Conservation (phyloP, 2,888 invertebrate genomes). For the Oscheius myriophilus region DNA sequence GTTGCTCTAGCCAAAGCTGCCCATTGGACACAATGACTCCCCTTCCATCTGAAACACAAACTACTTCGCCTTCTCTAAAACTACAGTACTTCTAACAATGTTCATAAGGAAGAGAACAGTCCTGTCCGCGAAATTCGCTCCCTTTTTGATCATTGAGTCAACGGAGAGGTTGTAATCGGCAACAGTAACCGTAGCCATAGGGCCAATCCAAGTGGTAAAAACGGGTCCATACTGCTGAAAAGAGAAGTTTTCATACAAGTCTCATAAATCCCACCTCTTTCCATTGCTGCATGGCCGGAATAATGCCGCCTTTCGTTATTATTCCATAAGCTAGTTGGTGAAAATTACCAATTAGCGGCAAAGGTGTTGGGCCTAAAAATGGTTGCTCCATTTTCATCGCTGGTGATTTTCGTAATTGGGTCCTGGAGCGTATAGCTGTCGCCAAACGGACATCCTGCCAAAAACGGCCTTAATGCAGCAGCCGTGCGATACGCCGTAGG, state of each 20-base stretch:
- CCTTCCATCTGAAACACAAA: not conserved
- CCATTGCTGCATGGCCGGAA: conserved; percentile 28
- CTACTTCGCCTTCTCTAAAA: not conserved
- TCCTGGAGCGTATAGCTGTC: too few relatives aligned
- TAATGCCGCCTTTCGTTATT: conserved; percentile 25
- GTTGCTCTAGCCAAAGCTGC: conserved; percentile 13
- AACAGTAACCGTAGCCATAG: conserved; percentile 42
- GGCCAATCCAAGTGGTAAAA: conserved; percentile 47
- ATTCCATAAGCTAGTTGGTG: conserved; percentile 35
- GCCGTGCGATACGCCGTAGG: too few relatives aligned
- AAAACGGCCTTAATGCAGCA: too few relatives aligned
- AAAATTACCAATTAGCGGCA: conserved; percentile 44
- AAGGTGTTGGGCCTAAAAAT: conserved; percentile 38
- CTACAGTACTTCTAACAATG: conserved; percentile 3
- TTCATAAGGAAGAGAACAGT: not conserved
- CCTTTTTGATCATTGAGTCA: conserved; percentile 22
- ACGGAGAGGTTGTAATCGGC: conserved; percentile 13
- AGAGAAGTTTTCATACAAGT: too few relatives aligned
- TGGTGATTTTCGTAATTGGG: too few relatives aligned
- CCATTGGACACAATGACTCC: conserved; percentile 20
- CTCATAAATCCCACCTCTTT: conserved; percentile 6
- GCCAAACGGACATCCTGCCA: too few relatives aligned
- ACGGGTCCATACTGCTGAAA: conserved; percentile 37
- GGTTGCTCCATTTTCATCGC: too few relatives aligned
- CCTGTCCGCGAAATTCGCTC: conserved; percentile 15